Evolutionary conservation across 92 coral and sea anemone genomes (phyloP), one percentile per base, ranked within the genome.

Genomic region (Parazoanthus darwini): DNA sequence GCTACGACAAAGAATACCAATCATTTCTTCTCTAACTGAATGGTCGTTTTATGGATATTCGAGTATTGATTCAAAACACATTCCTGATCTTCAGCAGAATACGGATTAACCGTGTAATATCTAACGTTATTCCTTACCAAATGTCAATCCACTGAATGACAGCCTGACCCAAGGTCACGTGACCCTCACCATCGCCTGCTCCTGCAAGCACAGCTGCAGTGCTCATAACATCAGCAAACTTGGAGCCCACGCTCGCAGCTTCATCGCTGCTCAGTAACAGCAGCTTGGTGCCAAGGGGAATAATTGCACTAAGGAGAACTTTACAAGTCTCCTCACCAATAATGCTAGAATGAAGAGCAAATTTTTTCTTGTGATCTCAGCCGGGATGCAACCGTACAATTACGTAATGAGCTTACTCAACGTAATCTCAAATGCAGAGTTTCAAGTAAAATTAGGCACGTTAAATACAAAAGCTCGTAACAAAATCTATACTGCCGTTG

Each of bases 151-250:
- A 97, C 54, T 79, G 88, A 80, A 95, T 94, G 67, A 96, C 97
- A 58, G 96, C 98, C 90, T 93, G 85, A 79, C 94, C 92, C 9
- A 97, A 93, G n/a, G 90, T 90, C 77, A 93, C 89, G 54, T 97
- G 99, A 8, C 99, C 98, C 79, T 88, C 89, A n/a, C 98, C 98
- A 78, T 95, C 98, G 42, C 91, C 98, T 50, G 92, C 96, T 86
- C 98, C 93, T 8, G 98, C 99, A 82, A 97, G 88, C 20, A 96
- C 91, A 6, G 98, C 93, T 13, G 97, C 95, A 38, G 95, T 94
- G 87, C 92, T 93, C 82, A 97, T 78, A 26, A 97, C 93, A 90
- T 97, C 99, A 67, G 93, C 94, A 86, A 97, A 94, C 83, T 95
- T 97, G 75, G 98, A 94, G 14, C 99, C 98, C 33, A 91, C 94